These are phyloP conservation scores for Cataglyphis cursor DNA, from an alignment of 2,888 invertebrate genomes.

Conservation along the genomic window DNA sequence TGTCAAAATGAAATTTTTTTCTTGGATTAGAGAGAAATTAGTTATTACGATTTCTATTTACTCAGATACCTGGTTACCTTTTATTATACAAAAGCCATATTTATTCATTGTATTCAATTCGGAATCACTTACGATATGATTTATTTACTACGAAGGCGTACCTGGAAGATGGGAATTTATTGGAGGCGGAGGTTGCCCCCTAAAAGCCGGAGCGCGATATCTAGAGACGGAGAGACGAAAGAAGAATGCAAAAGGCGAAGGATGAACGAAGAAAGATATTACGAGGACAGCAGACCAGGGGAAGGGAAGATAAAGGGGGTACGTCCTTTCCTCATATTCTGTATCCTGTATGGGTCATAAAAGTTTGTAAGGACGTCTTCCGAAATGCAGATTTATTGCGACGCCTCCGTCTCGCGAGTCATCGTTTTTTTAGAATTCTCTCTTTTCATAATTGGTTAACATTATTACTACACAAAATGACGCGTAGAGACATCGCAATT, in stretches of 20 bases:
- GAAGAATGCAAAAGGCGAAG: conserved; percentile 40
- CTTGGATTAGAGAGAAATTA: conserved; percentile 15
- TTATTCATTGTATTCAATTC: conserved; percentile 86
- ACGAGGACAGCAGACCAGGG: conserved; percentile 62
- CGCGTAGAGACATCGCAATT: neutral
- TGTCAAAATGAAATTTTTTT: conserved; percentile 21
- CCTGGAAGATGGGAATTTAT: conserved; percentile 84
- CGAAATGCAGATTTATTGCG: conserved; percentile 72
- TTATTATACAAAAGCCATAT: conserved; percentile 84
- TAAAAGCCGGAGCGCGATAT: conserved; percentile 73
- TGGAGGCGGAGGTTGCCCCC: conserved; percentile 79
- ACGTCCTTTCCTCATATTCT: conserved; percentile 72
- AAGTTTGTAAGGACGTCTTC: conserved; percentile 68
- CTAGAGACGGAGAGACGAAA: conserved; percentile 40
- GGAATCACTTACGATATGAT: conserved; percentile 85
- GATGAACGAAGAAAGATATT: conserved; percentile 52
- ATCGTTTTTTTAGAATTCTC: conserved; percentile 26
- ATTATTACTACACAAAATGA: neutral
- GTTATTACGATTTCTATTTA: conserved; percentile 4
- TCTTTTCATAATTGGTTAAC: conserved; percentile 1
- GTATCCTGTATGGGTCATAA: conserved; percentile 70
- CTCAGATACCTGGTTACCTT: conserved; percentile 60
- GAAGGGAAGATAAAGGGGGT: conserved; percentile 70
- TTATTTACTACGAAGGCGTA: conserved; percentile 80
- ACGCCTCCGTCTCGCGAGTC: conserved; percentile 18